A percentile compares a stretch with the other conserved stretches of the same genome.
Evolutionary conservation across 1,140 invertebrate species (phyloP).

Genomic region (Habropoda laboriosa): DNA sequence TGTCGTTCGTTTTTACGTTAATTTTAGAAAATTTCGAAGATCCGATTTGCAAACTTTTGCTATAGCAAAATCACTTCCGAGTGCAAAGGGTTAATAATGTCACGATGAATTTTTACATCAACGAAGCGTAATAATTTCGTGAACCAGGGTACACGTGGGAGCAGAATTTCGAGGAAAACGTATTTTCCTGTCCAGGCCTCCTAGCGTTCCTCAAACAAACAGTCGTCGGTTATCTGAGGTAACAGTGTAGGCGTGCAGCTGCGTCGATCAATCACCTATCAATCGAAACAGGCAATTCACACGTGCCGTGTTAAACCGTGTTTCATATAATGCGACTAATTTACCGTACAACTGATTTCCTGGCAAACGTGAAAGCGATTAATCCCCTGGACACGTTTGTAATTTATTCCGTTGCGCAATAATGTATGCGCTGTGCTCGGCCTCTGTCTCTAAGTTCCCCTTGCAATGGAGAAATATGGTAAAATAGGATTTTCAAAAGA

Average conservation of each 20-base stretch:
- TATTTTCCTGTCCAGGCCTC: no score
- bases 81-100: no score
- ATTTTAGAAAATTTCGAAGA: no score
- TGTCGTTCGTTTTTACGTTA: no score
- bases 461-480: background rate
- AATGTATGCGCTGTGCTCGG: background rate
- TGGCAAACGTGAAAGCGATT: background rate
- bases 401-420: background rate
- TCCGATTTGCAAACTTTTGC: no score
- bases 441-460: background rate
- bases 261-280: constrained; percentile 22
- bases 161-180: no score
- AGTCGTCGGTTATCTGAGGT: background rate
- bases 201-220: background rate
- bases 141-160: no score
- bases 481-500: no score
- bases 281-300: constrained; percentile 9
- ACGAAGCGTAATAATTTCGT: no score
- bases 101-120: no score
- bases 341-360: background rate
- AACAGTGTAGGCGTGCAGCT: background rate
- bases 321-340: constrained; percentile 28
- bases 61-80: no score
- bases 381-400: background rate
- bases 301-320: background rate